Base-by-base conservation (phyloP, 2,113 vertebrate genomes). In the Hassar affinis region DNA sequence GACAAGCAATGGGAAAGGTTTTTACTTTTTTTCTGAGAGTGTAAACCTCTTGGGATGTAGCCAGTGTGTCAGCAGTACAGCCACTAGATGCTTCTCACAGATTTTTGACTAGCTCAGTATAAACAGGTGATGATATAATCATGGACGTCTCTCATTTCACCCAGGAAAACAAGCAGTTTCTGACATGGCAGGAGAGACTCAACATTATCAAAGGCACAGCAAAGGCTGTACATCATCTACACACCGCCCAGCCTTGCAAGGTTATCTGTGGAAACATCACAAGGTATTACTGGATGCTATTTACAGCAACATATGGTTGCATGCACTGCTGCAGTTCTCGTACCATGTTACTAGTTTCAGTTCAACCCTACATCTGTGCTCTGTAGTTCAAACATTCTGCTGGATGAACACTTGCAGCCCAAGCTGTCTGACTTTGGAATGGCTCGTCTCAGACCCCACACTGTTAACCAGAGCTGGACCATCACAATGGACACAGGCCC, bases 201-300 rank as follows among this genome's bases (percentile, higher is more conserved):
- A 47, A 78, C 74, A 59, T 94, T 69, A 90, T 94, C 35, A 91
- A 90, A 71, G 93, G 91, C 69, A 75, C 85, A 49, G 87, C 88
- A 0, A 87, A 89, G 89, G 93, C 91, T 35, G 27, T 95, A 61
- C 83, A 85, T 33, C 90, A 92, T 80, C 90, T 96, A 79, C 93
- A 93, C 71, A 86, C 35, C 38, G 35, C 85, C 0, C 84, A 90
- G 57, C 88, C 90, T 0, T 92, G 86, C 68, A 79, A 87, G 0
- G 86, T 95, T 72, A 79, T 91, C 88, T 93, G 92, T 88, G 93
- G 90, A 62, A 94, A 91, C 85, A 90, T 94, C 82, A 92, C 91
- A 72, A 95, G 92, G 91, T 95, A 77, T 17, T 30, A 18, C 2
- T 33, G 33, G 51, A 61, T 61, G 38, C 4, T 33, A 49, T 6